Percentiles rank a stretch among this genome's conserved stretches.
These are phyloP conservation scores for Drosophila repleta DNA, from an alignment of 1,140 invertebrate species.

Conservation along the genomic window DNA sequence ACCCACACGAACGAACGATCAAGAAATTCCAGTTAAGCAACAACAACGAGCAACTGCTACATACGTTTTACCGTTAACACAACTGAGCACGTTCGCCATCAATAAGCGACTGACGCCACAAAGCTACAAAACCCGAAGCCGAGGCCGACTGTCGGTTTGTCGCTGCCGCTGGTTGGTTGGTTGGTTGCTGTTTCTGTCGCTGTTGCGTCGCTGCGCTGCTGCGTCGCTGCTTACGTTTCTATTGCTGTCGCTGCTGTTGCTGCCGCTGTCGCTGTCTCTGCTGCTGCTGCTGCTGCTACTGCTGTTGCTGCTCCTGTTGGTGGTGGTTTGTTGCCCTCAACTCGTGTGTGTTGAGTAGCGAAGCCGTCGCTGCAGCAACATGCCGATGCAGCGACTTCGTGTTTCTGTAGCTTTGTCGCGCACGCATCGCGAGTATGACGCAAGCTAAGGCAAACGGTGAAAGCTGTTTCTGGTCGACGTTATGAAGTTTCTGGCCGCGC, in stretches of 20 bases:
- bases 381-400: conserved; percentile 54
- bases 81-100: conserved; percentile 60
- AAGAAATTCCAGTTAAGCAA: conserved; percentile 70
- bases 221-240: conserved; percentile 37
- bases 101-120: conserved; percentile 59
- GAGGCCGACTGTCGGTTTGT: conserved; percentile 50
- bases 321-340: conserved; percentile 64
- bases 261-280: conserved; percentile 9
- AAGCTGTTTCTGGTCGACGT: conserved; percentile 62
- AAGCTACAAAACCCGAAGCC: conserved; percentile 52
- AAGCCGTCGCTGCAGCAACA: conserved; percentile 32
- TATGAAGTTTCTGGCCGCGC: conserved; percentile 33
- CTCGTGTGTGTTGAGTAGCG: conserved; percentile 56
- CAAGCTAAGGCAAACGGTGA: conserved; percentile 68
- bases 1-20: conserved; percentile 47
- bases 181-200: conserved; percentile 28
- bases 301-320: conserved; percentile 29
- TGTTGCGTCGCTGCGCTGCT: conserved; percentile 46
- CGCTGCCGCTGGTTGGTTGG: conserved; percentile 54
- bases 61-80: conserved; percentile 58
- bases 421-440: conserved; percentile 56
- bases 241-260: conserved; percentile 7
- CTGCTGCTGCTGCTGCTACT: conserved; percentile 15
- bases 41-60: conserved; percentile 24
- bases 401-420: conserved; percentile 62